Evolutionary conservation across 2,113 vertebrate species (phyloP), one percentile per base, ranked within the genome.

Genomic region (Acrocephalus arundinaceus): DNA sequence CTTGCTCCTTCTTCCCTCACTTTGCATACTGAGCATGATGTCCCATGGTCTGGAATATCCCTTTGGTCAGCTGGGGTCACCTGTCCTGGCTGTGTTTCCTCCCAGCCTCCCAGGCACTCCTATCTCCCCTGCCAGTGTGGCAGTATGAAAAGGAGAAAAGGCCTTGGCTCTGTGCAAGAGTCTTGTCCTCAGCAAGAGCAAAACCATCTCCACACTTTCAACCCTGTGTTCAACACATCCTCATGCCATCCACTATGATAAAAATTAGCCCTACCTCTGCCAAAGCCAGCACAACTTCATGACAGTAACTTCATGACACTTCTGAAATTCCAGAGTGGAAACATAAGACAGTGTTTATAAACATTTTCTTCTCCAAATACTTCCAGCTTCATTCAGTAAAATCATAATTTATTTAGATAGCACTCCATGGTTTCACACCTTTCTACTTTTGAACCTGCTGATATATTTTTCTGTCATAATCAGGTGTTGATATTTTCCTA

Each of bases 51-150:
- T 67, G 52, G 33, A 52, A 67, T 30, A 52, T 52, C 37, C 12
- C 6, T 59, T 7, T 39, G 27, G 19, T 30, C 52, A 59, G 4
- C 2, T 46, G 20, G 33, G 23, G 4, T 67, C 46, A 24, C 23
- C 28, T 82, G 39, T 61, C 28, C 13, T 52, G 55, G 28, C 20
- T 68, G 20, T 67, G 39, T 30, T 13, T 54, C 19, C 61, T 82
- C 19, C 13, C 23, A 59, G 0, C 15, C 19, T 39, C 33, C 15
- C 28, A 52, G 7, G 37, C 15, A 22, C 1, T 7, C 20, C 16
- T 24, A 68, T 8, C 4, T 11, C 8, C 16, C n/a, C 37, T 13
- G 4, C 8, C 6, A n/a, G 16, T 4, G 0, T 31, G 39, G 16
- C 21, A 31, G 25, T 15, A 30, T 0, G 2, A 48, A 7, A 48